Conservation (phyloP, 1,140 invertebrate genomes). For the Ephestia elutella region DNA sequence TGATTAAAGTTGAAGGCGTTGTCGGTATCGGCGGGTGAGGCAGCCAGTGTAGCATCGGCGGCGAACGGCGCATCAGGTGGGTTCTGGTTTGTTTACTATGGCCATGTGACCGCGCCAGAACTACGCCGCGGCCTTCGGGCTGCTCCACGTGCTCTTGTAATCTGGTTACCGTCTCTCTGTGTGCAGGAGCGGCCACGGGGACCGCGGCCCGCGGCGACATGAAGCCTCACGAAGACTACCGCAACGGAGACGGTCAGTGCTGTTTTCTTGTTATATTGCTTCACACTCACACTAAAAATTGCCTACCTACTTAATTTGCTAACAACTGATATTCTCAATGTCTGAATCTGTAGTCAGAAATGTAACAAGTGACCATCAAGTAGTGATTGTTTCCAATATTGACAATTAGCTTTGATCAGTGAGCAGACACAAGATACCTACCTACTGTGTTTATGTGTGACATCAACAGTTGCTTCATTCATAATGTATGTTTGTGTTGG, state of each 20-base stretch:
- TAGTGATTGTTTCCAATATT: not conserved
- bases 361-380: not conserved
- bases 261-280: not conserved
- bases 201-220: constrained; percentile 19
- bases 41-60: constrained; percentile 12
- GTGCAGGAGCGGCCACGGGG: constrained; percentile 3
- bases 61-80: constrained; percentile 22
- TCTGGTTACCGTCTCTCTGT: constrained; percentile 28
- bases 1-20: constrained; percentile 8
- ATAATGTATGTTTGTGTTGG: constrained; percentile 4
- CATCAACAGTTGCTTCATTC: not conserved
- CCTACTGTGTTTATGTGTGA: not conserved
- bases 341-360: not conserved
- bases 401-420: not conserved
- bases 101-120: constrained; percentile 42
- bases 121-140: constrained; percentile 40
- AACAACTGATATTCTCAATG: not conserved
- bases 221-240: constrained; percentile 47
- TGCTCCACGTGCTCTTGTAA: constrained; percentile 31
- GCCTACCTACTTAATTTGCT: not conserved
- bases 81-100: constrained; percentile 27
- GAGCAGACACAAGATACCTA: constrained; percentile 1
- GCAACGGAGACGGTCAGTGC: constrained; percentile 48
- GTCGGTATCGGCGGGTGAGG: constrained; percentile 10
- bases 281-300: no score